Evolutionary conservation across 2,888 invertebrate species (phyloP), one percentile per base, ranked within the genome.

Genomic region (Cenopis cana): DNA sequence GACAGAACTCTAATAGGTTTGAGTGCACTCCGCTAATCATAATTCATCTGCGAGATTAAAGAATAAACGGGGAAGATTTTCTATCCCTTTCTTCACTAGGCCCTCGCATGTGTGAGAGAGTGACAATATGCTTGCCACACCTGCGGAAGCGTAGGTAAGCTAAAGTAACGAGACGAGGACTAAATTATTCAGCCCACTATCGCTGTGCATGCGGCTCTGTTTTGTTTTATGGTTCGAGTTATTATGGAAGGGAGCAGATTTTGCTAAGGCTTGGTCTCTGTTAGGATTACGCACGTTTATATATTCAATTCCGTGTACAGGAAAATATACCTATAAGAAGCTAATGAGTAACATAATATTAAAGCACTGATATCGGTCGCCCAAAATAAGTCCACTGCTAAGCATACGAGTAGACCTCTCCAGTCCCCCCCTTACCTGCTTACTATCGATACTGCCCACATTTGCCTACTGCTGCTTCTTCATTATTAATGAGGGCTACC

Each of bases 31-130:
- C 79, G 91, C 91, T 92, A 92, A 93, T 93, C 91, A 92, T 93
- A 93, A 92, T 93, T 93, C 93, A 93, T 93, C 92, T 91, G 91
- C 88, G 83, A 92, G 93, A 93, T 93, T 93, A 93, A 92, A 92
- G 92, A 93, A 92, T 90, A 89, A 90, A 86, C 85, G 85, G 77
- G 87, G 85, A 85, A 81, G 82, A 76, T 74, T 73, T 70, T 62
- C 68, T 69, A 68, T 73, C 73, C 50, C 71, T 55, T 68, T 69
- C 72, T 68, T 72, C 55, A 62, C 57, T 69, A 69, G 75, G 68
- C 70, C 74, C 69, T 69, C 67, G 72, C 71, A 74, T 78, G 81
- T 81, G 86, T 83, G 86, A 81, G 85, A 81, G 85, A 83, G 89
- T 86, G 86, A 92, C 92, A 92, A 92, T 91, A 91, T 91, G 91